These are phyloP conservation scores for Chrysopilus asiliformis DNA, from an alignment of 2,888 invertebrate species.

Conservation along the genomic window DNA sequence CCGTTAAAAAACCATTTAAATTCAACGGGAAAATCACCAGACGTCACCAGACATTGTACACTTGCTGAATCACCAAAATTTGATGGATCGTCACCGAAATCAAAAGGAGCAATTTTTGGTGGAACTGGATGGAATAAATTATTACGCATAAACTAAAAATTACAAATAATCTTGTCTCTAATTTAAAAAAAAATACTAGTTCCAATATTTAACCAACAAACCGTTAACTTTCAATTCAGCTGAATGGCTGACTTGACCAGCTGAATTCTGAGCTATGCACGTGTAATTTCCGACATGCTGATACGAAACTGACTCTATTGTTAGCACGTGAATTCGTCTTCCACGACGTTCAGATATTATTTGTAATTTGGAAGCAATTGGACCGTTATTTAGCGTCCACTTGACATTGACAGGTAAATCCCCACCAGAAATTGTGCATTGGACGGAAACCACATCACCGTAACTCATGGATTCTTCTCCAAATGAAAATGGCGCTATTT, in stretches of 20 bases:
- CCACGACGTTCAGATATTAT: no score
- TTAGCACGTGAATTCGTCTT: no score
- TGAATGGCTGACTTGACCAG: conserved; percentile 41
- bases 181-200: no score
- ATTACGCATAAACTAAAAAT: no score
- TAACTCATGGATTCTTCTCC: conserved; percentile 48
- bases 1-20: conserved; percentile 48
- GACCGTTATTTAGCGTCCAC: conserved; percentile 43
- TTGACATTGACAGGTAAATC: conserved; percentile 56
- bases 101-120: conserved; percentile 54
- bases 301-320: no score
- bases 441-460: conserved; percentile 46
- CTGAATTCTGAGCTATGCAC: conserved; percentile 44
- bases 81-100: conserved; percentile 48
- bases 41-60: conserved; percentile 39
- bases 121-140: no score
- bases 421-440: conserved; percentile 53
- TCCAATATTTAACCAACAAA: no score
- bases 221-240: conserved; percentile 45
- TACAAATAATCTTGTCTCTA: no score
- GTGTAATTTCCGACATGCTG: conserved; percentile 42
- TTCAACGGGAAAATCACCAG: conserved; percentile 46
- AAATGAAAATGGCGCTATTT: conserved; percentile 44
- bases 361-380: conserved; percentile 26
- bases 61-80: conserved; percentile 44